Evolutionary conservation across 2,888 invertebrate species (phyloP).

Genomic region (Eurytoma adleriae): DNA sequence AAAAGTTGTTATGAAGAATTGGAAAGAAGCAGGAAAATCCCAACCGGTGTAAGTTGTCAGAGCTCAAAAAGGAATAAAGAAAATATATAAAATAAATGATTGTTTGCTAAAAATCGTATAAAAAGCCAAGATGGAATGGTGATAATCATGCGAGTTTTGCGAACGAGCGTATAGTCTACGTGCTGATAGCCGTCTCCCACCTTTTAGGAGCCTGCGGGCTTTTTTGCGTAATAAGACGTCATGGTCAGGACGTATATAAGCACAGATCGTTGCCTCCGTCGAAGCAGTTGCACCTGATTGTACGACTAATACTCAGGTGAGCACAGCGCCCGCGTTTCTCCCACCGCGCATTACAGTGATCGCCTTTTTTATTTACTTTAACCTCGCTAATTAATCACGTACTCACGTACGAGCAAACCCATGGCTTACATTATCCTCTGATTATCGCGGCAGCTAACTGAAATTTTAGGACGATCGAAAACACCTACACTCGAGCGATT

Average conservation of each 20-base stretch:
- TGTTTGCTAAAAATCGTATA: not conserved
- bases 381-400: not conserved
- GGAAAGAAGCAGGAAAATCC: too few species aligned
- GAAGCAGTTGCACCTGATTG: slow-evolving; percentile 66
- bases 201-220: slow-evolving; percentile 59
- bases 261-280: slow-evolving; percentile 60
- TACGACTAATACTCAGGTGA: slow-evolving; percentile 67
- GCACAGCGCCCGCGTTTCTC: slow-evolving; percentile 39
- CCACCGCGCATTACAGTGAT: not conserved
- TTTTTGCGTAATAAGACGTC: slow-evolving; percentile 66
- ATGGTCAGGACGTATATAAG: slow-evolving; percentile 68
- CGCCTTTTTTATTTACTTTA: not conserved
- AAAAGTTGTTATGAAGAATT: too few species aligned
- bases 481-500: too few species aligned
- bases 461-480: too few species aligned
- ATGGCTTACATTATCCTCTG: too few species aligned
- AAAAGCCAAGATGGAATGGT: slow-evolving; percentile 61
- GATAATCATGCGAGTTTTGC: slow-evolving; percentile 51
- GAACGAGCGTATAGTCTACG: slow-evolving; percentile 46
- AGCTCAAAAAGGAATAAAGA: not conserved
- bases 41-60: not conserved
- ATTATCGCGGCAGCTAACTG: too few species aligned
- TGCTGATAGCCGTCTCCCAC: slow-evolving; percentile 64
- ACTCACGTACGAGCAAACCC: not conserved
- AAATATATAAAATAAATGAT: not conserved